Conservation (phyloP, 2,113 vertebrate species). For the Ginglymostoma cirratum region DNA sequence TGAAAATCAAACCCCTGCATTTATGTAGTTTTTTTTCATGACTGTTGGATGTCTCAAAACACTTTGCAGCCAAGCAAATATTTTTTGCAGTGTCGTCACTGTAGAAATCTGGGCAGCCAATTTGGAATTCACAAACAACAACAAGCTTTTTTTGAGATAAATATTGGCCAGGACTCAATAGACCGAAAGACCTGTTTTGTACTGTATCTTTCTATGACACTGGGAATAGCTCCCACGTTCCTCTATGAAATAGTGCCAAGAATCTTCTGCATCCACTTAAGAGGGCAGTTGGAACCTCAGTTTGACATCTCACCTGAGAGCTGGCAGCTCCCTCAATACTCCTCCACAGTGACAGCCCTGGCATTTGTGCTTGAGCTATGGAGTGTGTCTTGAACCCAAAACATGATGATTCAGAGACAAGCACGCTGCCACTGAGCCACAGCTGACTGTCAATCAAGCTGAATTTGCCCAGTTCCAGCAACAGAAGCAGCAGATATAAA, state of each 20-base stretch:
- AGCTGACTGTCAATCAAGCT: not conserved
- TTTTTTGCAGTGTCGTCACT: not conserved
- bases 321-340: not conserved
- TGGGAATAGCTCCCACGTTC: not conserved
- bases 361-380: no score
- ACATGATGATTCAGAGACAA: not conserved
- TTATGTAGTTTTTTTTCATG: not conserved
- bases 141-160: not conserved
- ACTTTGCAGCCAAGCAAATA: not conserved
- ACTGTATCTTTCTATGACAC: no score
- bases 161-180: not conserved
- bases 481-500: not conserved
- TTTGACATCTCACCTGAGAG: no score
- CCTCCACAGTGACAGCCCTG: not conserved
- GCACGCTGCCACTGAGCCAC: no score
- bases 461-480: not conserved
- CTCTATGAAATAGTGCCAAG: not conserved
- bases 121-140: not conserved
- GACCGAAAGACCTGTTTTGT: no score
- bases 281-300: no score
- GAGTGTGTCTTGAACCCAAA: not conserved
- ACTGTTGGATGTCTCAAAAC: not conserved
- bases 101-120: not conserved
- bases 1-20: not conserved
- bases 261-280: no score